Percentiles rank a stretch among this genome's conserved stretches.
These are phyloP conservation scores for Pinna nobilis DNA, from an alignment of 1,140 invertebrate species.

Conservation along the genomic window DNA sequence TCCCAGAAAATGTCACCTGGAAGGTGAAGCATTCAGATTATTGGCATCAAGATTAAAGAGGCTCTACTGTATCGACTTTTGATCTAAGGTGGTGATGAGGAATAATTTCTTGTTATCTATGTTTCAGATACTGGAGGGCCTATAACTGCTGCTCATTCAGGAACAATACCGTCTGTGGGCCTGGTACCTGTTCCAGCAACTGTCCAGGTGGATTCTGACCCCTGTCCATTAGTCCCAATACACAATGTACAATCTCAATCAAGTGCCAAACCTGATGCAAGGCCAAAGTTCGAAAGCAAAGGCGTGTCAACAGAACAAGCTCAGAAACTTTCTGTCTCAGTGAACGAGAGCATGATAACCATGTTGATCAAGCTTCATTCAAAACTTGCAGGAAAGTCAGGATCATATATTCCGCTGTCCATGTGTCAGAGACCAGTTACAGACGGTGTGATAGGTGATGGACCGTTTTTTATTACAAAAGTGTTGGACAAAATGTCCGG, in stretches of 20 bases:
- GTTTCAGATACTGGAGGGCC: constrained; percentile 60
- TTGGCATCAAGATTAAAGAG: no score
- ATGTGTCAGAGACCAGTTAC: constrained; percentile 34
- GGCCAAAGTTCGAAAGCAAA: constrained; percentile 59
- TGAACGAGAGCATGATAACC: constrained; percentile 93
- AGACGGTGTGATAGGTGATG: constrained; percentile 83
- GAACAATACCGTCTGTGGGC: constrained; percentile 49
- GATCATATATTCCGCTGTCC: constrained; percentile 76
- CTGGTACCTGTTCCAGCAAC: constrained; percentile 32
- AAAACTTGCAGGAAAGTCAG: constrained; percentile 87
- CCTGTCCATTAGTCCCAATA: constrained; percentile 36
- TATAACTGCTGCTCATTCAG: constrained; percentile 64
- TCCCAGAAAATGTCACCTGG: no score
- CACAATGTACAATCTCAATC: constrained; percentile 42
- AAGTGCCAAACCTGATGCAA: constrained; percentile 19
- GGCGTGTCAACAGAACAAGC: constrained; percentile 55
- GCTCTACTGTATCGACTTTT: no score
- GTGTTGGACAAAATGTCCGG: constrained; percentile 76
- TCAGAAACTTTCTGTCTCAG: constrained; percentile 41
- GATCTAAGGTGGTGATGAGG: not conserved
- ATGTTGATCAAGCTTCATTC: constrained; percentile 94
- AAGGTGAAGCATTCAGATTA: no score
- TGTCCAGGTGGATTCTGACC: constrained; percentile 21
- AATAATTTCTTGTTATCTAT: not conserved
- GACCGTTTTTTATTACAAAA: constrained; percentile 88